These are phyloP conservation scores for Tragelaphus strepsiceros DNA, from an alignment of 2,113 vertebrate species.

Conservation along the genomic window DNA sequence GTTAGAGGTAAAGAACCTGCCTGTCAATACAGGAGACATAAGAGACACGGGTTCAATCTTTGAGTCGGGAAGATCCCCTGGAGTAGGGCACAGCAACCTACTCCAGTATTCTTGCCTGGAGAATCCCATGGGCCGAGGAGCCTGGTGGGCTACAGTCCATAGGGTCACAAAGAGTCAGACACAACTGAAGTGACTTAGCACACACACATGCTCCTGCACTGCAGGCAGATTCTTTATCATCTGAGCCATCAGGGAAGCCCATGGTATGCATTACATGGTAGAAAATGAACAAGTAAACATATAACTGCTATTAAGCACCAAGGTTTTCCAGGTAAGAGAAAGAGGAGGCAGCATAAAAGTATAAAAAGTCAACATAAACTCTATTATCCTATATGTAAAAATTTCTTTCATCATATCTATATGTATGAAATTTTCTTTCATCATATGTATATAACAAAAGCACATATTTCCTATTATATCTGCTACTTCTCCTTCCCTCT, in stretches of 20 bases:
- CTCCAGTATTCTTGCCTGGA: not conserved
- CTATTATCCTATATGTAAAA: not conserved
- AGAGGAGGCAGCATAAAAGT: not conserved
- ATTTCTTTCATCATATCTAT: not conserved
- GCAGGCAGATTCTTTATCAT: not conserved
- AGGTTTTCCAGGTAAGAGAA: not conserved
- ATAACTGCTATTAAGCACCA: not conserved
- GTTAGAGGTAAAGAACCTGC: not conserved
- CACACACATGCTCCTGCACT: not conserved
- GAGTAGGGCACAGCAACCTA: not conserved
- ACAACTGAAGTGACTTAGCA: not conserved
- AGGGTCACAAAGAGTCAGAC: not conserved
- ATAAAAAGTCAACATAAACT: not conserved
- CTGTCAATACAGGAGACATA: not conserved
- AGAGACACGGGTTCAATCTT: fast-evolving
- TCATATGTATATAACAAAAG: not conserved
- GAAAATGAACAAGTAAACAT: not conserved
- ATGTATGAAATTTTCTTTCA: not conserved
- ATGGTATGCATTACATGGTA: not conserved
- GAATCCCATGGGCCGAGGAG: not conserved
- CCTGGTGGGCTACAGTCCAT: not conserved
- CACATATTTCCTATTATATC: not conserved
- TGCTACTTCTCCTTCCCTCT: not conserved
- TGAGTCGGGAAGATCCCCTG: not conserved
- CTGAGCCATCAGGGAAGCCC: not conserved